These are phyloP conservation scores for Pogonophryne albipinna DNA, from an alignment of 2,797 vertebrate species.

Conservation along the genomic window DNA sequence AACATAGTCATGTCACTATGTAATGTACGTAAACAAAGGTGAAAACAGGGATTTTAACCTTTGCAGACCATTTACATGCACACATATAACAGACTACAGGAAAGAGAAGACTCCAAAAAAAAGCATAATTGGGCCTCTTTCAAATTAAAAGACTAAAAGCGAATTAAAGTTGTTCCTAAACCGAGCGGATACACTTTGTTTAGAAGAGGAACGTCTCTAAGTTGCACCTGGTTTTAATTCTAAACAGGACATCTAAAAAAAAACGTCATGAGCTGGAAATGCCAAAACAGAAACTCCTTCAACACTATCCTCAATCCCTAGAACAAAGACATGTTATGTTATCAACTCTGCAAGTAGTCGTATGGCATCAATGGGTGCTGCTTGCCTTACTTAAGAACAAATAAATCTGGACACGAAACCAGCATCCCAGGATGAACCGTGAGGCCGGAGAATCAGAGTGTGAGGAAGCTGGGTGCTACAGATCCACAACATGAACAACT, in stretches of 20 bases:
- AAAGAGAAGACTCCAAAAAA: too few species aligned
- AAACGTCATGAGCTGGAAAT: conserved; percentile 5
- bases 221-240: conserved; percentile 27
- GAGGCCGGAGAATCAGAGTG: conserved; percentile 21
- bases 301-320: conserved; percentile 26
- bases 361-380: conserved; percentile 27
- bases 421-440: conserved; percentile 16
- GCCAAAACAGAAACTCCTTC: conserved; percentile 15
- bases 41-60: too few species aligned
- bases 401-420: conserved; percentile 16
- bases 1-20: too few species aligned
- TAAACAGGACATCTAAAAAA: conserved; percentile 23
- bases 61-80: too few species aligned
- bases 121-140: neutral
- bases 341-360: conserved; percentile 39
- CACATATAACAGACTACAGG: too few species aligned
- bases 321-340: conserved; percentile 10
- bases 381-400: conserved; percentile 27
- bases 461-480: conserved; percentile 29
- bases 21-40: too few species aligned
- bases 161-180: conserved; percentile 5
- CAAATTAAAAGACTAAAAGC: neutral
- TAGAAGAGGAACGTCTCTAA: neutral
- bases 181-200: neutral
- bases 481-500: conserved; percentile 60